Evolutionary conservation across 2,113 vertebrate species (phyloP).

Genomic region (Orthonyx spaldingii): DNA sequence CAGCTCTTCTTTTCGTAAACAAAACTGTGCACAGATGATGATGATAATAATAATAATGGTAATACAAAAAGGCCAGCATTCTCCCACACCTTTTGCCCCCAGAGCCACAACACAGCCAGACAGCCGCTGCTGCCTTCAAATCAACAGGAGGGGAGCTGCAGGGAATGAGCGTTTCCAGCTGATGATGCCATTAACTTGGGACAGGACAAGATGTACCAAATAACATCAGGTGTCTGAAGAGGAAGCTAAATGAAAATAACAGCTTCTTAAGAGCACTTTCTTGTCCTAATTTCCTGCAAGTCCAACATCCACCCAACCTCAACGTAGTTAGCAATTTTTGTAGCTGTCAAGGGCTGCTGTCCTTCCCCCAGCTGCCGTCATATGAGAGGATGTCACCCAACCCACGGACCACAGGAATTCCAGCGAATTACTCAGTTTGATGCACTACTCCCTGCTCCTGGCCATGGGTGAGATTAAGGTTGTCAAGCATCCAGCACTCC

Average conservation of each 20-base stretch:
- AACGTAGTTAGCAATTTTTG: neutral
- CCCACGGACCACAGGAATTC: rapidly evolving
- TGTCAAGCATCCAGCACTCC: neutral
- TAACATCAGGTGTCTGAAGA: neutral
- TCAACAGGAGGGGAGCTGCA: neutral
- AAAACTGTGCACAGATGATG: neutral
- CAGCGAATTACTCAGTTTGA: neutral
- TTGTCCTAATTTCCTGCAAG: neutral
- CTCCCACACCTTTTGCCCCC: neutral
- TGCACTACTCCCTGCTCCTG: neutral
- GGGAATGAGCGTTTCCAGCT: rapidly evolving
- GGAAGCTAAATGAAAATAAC: neutral
- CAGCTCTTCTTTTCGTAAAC: neutral
- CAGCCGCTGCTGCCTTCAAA: neutral
- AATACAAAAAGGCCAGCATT: neutral
- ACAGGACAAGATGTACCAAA: neutral
- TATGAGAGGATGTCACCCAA: neutral
- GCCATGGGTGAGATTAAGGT: neutral
- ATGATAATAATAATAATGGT: neutral
- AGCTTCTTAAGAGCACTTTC: neutral
- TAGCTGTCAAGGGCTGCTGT: neutral
- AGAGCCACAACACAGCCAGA: neutral
- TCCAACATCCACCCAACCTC: neutral
- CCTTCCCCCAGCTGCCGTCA: neutral
- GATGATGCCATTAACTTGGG: neutral